Conservation (phyloP, 2,888 invertebrate species). For the Aspidiotus rigidus region DNA sequence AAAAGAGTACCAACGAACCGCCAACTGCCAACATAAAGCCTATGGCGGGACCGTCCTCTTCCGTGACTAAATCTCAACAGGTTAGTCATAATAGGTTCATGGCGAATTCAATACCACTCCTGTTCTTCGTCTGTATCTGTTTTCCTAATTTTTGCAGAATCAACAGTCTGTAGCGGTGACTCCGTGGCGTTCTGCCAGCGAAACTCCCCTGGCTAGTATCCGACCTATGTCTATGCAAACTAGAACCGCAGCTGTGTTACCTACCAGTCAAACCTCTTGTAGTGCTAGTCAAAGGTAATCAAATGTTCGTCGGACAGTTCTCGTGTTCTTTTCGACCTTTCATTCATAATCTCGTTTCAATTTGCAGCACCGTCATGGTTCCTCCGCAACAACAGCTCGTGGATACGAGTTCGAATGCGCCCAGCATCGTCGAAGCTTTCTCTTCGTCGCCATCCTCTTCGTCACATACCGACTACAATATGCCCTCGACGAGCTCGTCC, state of each 20-base stretch:
- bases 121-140: slow-evolving; percentile 9
- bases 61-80: slow-evolving; percentile 39
- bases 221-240: slow-evolving; percentile 73
- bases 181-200: slow-evolving; percentile 56
- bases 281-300: slow-evolving; percentile 38
- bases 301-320: not conserved
- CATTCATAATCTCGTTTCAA: not conserved
- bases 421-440: slow-evolving; percentile 48
- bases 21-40: slow-evolving; percentile 90
- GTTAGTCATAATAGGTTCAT: slow-evolving; percentile 33
- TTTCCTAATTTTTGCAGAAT: slow-evolving; percentile 36
- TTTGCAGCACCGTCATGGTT: slow-evolving; percentile 34
- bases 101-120: not conserved
- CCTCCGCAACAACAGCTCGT: slow-evolving; percentile 38
- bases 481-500: slow-evolving; percentile 28
- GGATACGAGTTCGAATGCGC: slow-evolving; percentile 42
- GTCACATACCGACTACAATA: slow-evolving; percentile 65
- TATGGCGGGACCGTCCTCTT: slow-evolving; percentile 60
- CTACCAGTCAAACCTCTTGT: slow-evolving; percentile 48
- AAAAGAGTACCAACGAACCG: slow-evolving; percentile 51
- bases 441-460: slow-evolving; percentile 60
- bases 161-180: slow-evolving; percentile 51
- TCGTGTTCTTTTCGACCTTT: not conserved
- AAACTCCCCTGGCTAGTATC: slow-evolving; percentile 84
- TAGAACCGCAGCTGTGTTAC: slow-evolving; percentile 66